phyloP scores from a whole-genome alignment of 2,888 invertebrate species.

The Homarus gammarus region DNA sequence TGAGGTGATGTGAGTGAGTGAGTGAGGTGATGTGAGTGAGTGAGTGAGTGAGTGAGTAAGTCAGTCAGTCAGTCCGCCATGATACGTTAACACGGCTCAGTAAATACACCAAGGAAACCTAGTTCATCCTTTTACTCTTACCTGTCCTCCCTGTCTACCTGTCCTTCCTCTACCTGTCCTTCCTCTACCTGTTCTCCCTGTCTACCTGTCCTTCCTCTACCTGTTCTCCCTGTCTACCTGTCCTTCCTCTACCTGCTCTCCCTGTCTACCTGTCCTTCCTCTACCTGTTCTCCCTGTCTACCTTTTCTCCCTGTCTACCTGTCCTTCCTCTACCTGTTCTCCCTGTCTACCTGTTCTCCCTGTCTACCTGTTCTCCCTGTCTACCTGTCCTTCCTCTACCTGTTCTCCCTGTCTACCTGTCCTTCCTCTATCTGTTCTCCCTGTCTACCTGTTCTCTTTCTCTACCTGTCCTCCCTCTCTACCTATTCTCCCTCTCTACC shows the following conservation, averaged over 20 bases:
- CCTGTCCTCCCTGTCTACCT: neutral
- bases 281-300: neutral
- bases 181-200: too few relatives aligned
- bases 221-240: neutral
- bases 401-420: neutral
- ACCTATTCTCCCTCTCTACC: neutral
- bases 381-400: neutral
- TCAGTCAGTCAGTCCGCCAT: too few relatives aligned
- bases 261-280: neutral
- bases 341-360: neutral
- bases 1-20: too few relatives aligned
- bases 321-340: too few relatives aligned
- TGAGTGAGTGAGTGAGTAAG: too few relatives aligned
- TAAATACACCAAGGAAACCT: too few relatives aligned
- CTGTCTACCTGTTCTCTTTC: neutral
- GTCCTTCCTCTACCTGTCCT: neutral
- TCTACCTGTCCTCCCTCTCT: neutral
- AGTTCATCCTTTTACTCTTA: too few relatives aligned
- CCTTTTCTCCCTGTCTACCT: too few relatives aligned
- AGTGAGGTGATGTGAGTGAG: too few relatives aligned
- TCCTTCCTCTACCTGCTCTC: neutral
- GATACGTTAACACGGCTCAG: too few relatives aligned
- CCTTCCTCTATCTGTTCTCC: neutral
- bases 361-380: neutral
- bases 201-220: too few relatives aligned